These are phyloP conservation scores for Callospermophilus lateralis DNA, from an alignment of 2,113 vertebrate genomes.

Conservation along the genomic window DNA sequence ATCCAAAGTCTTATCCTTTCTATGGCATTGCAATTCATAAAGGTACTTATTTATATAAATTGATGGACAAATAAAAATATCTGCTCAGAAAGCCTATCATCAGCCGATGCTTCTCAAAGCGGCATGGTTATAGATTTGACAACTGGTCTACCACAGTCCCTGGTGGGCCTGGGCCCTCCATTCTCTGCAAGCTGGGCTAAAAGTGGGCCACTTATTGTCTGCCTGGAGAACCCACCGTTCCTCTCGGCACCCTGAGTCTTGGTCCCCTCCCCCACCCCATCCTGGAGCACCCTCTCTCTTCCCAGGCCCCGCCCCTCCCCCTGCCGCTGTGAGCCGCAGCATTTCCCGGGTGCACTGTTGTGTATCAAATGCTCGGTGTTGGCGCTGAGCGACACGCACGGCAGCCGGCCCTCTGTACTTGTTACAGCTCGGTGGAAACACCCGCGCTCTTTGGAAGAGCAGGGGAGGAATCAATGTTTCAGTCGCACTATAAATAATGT, in stretches of 20 bases:
- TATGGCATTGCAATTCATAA: too few relatives aligned
- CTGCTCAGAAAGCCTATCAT: background rate
- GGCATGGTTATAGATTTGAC: background rate
- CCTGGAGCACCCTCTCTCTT: background rate
- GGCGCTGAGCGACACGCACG: background rate
- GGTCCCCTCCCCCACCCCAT: background rate
- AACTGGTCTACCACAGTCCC: too few relatives aligned
- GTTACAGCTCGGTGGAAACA: slow-evolving; percentile 42
- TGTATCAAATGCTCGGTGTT: slow-evolving; percentile 28
- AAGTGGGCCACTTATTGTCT: background rate
- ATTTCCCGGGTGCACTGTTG: slow-evolving; percentile 52
- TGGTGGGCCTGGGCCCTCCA: accelerated
- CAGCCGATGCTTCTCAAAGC: too few relatives aligned
- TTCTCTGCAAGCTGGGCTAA: background rate
- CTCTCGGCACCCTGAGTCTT: background rate
- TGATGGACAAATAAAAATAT: background rate
- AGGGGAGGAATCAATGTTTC: slow-evolving; percentile 94
- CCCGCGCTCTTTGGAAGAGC: slow-evolving; percentile 59
- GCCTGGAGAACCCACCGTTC: background rate
- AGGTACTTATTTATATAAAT: background rate
- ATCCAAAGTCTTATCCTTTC: background rate
- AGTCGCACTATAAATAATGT: slow-evolving; percentile 95
- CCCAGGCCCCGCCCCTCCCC: background rate
- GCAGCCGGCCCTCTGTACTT: background rate
- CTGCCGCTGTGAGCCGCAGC: background rate